Evolutionary conservation across 1,140 invertebrate species (phyloP).

Genomic region (Solen grandis): DNA sequence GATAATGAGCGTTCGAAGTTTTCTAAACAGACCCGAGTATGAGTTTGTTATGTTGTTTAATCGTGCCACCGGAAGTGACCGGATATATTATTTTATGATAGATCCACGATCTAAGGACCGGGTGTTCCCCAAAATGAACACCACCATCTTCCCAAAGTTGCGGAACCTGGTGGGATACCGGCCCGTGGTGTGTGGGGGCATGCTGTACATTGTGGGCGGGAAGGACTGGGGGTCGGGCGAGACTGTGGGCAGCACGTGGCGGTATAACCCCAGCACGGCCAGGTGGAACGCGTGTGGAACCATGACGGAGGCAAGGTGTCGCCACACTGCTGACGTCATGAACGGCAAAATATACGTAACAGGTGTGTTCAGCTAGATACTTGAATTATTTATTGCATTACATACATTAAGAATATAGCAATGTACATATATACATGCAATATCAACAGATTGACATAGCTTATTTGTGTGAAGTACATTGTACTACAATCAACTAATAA

Average conservation of each 20-base stretch:
- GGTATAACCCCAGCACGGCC: slow-evolving; percentile 67
- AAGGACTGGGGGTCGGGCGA: slow-evolving; percentile 71
- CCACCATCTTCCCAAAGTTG: slow-evolving; percentile 58
- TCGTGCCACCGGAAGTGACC: slow-evolving; percentile 69
- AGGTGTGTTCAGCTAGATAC: no score
- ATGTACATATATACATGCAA: no score
- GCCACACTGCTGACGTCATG: slow-evolving; percentile 70
- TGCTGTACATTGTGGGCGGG: slow-evolving; percentile 75
- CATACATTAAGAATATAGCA: no score
- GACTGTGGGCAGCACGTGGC: slow-evolving; percentile 58
- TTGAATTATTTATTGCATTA: no score
- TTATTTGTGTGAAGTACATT: no score
- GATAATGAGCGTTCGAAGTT: not conserved
- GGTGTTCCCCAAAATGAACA: slow-evolving; percentile 72
- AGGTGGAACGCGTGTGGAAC: slow-evolving; percentile 62
- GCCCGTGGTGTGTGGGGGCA: slow-evolving; percentile 64
- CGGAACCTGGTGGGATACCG: slow-evolving; percentile 67
- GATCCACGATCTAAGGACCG: slow-evolving; percentile 61
- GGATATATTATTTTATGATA: slow-evolving; percentile 74
- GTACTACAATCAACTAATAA: no score
- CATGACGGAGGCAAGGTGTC: slow-evolving; percentile 65
- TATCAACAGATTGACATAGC: no score
- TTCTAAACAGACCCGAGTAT: slow-evolving; percentile 13
- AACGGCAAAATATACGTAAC: slow-evolving; percentile 72
- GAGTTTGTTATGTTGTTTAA: slow-evolving; percentile 83